Conservation (phyloP, 2,113 vertebrate genomes). For the Apodemus speciosus region DNA sequence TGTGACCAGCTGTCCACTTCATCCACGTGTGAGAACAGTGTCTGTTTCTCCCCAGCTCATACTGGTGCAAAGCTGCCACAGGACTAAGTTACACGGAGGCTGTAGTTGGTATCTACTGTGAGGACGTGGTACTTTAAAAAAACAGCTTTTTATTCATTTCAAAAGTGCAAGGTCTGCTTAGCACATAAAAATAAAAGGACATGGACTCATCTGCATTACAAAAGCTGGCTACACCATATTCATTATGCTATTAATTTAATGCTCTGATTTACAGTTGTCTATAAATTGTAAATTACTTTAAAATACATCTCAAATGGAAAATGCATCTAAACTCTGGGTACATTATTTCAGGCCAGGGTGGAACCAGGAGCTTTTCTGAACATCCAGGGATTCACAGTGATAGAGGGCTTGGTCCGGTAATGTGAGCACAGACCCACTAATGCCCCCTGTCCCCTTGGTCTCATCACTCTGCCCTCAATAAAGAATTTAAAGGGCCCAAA, state of each 20-base stretch:
- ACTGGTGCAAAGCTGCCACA: rapidly evolving
- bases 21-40: not conserved
- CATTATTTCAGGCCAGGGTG: not conserved
- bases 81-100: rapidly evolving
- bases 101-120: rapidly evolving
- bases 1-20: not conserved
- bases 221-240: not conserved
- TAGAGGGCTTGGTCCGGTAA: not conserved
- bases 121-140: not conserved
- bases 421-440: not conserved
- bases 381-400: rapidly evolving
- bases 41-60: rapidly evolving
- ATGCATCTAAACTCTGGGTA: not conserved
- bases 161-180: not conserved
- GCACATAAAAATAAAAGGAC: not conserved
- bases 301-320: not conserved
- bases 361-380: not conserved
- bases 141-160: not conserved
- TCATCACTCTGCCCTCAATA: not conserved
- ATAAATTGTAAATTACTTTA: not conserved
- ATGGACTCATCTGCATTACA: not conserved
- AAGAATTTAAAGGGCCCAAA: constrained; percentile 38
- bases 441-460: rapidly evolving
- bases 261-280: not conserved
- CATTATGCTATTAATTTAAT: not conserved